phyloP scores from a whole-genome alignment of 2,113 vertebrate genomes.

The Halichoeres trimaculatus region DNA sequence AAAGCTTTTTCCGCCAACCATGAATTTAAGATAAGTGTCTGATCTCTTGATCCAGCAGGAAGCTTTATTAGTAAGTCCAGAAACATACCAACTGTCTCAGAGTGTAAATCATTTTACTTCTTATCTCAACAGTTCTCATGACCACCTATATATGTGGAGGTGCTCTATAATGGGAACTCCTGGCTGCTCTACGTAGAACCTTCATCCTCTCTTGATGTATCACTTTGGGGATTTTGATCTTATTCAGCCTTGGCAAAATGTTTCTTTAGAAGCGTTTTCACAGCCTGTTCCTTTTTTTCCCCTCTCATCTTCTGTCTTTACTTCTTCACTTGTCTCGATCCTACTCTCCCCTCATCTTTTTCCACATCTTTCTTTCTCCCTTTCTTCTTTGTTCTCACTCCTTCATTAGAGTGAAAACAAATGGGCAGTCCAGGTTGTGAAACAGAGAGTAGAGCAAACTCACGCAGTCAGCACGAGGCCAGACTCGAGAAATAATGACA shows the following conservation, averaged over 20 bases:
- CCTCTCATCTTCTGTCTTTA: slow-evolving; percentile 16
- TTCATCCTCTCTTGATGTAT: slow-evolving; percentile 61
- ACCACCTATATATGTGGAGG: slow-evolving; percentile 44
- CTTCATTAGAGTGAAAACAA: slow-evolving; percentile 80
- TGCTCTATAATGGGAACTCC: slow-evolving; percentile 37
- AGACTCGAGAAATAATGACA: slow-evolving; percentile 72
- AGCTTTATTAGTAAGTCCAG: slow-evolving; percentile 32
- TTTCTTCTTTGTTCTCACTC: slow-evolving; percentile 42
- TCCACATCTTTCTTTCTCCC: background rate
- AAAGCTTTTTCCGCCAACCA: slow-evolving; percentile 19
- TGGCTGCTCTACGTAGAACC: slow-evolving; percentile 40
- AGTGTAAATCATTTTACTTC: slow-evolving; percentile 19
- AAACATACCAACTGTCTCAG: background rate
- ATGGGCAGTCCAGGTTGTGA: slow-evolving; percentile 56
- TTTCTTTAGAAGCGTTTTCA: slow-evolving; percentile 62
- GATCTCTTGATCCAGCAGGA: slow-evolving; percentile 12
- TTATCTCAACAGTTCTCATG: slow-evolving; percentile 49
- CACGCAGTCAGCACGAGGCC: slow-evolving; percentile 65
- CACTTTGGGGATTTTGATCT: slow-evolving; percentile 63
- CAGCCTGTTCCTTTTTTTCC: slow-evolving; percentile 41
- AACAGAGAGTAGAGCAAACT: slow-evolving; percentile 55
- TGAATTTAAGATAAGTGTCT: slow-evolving; percentile 31
- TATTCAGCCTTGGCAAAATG: slow-evolving; percentile 57
- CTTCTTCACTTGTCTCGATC: background rate
- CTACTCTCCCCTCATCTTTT: background rate